These are phyloP conservation scores for Delichon dasypus DNA, from an alignment of 2,797 vertebrate species.

Conservation along the genomic window DNA sequence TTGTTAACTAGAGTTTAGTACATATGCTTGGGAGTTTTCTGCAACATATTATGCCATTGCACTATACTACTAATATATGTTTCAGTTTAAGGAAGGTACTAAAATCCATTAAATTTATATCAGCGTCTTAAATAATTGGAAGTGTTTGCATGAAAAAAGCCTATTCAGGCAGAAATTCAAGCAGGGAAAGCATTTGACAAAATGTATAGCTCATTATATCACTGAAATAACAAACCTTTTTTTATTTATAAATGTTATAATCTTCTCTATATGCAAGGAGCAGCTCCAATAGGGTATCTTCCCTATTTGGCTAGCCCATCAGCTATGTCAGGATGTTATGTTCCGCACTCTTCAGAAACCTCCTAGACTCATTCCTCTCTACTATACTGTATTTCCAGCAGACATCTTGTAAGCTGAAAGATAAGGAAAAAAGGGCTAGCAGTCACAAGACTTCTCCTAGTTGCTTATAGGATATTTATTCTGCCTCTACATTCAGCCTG, in stretches of 20 bases:
- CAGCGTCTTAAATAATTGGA: background rate
- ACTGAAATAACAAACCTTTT: background rate
- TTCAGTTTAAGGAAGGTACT: background rate
- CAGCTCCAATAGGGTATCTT: background rate
- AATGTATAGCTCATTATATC: background rate
- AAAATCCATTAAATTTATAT: background rate
- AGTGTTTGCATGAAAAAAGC: background rate
- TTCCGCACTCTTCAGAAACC: background rate
- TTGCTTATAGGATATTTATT: background rate
- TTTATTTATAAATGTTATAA: background rate
- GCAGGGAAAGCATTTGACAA: background rate
- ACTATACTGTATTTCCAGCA: background rate
- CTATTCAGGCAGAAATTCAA: background rate
- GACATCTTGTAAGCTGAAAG: background rate
- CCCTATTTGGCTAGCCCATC: background rate
- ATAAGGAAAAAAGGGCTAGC: background rate
- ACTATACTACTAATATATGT: background rate
- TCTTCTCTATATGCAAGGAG: background rate
- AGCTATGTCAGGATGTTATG: background rate
- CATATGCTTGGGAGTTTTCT: background rate
- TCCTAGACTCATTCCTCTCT: background rate
- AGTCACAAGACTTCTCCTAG: background rate
- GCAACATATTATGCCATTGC: background rate
- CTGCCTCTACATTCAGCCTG: background rate
- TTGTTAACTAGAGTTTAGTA: background rate